Base-by-base conservation (phyloP, 2,888 invertebrate species). In the Plagodis dolabraria region DNA sequence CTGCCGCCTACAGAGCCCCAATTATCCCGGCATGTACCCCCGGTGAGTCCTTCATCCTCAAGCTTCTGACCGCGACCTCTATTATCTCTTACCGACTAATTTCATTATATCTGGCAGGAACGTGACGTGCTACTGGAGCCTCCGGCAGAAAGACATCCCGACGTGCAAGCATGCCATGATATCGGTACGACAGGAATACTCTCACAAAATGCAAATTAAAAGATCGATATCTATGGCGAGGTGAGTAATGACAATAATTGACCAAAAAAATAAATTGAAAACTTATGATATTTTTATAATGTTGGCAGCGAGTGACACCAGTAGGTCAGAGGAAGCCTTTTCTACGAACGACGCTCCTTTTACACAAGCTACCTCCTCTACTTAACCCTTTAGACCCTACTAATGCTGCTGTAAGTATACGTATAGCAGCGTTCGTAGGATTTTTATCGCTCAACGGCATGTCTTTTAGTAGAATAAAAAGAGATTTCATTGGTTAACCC, bases 111-210 rank as follows among this genome's bases (percentile, higher is more conserved):
- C 47, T 47, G 35, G n/a, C 74, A 88, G 98, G 68, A 98, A 98
- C 88, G 97, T 98, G 33, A 97, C 97, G 62, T 99, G 98, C 86
- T 96, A 97, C 85, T 97, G 97, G 94, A 97, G 96, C 66, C 93
- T 98, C 68, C 94, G 97, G 43, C 97, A 98, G 87, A 96, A 97
- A 83, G 95, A 95, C 78, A 96, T 97, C 65, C 97, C 97, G 10
- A 97, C 96, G 47, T 97, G 97, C 86, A 97, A 97, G 83, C 97
- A 97, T 87, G 97, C 98, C 42, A 97, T 98, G 96, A 96, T 98
- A 72, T 96, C 97, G 12, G 96, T 98, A 60, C 94, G 95, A 52
- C 97, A 97, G 83, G 95, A 96, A 75, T 95, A 94, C 63, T 94
- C 95, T 47, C 95, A 96, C 78, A 96, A 95, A 82, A 94, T 96